A percentile compares a stretch with the other conserved stretches of the same genome.
Conservation (phyloP, 2,888 invertebrate species). For the Creontiades dilutus region DNA sequence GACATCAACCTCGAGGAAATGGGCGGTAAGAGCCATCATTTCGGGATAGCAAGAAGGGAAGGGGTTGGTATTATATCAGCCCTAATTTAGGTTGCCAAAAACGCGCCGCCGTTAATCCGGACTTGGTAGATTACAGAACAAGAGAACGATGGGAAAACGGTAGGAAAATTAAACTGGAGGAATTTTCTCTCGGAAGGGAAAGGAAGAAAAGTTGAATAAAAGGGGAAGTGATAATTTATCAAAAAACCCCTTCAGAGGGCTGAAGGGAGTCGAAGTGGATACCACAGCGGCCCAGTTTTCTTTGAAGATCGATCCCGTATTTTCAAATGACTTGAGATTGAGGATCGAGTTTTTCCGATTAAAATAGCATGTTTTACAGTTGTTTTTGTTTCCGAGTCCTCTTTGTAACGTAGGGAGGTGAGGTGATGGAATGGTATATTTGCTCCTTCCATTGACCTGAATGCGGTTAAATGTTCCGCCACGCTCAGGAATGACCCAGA, state of each 20-base stretch:
- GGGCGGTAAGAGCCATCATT: neutral
- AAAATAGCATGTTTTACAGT: too few species aligned
- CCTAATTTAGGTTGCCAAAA: neutral
- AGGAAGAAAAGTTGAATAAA: neutral
- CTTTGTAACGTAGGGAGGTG: too few species aligned
- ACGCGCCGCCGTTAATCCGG: neutral
- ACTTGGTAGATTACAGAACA: constrained; percentile 1
- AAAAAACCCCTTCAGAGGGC: neutral
- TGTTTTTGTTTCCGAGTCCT: too few species aligned
- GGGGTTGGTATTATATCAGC: neutral
- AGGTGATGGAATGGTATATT: too few species aligned
- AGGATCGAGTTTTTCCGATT: too few species aligned
- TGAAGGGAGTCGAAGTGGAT: neutral
- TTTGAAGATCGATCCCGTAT: too few species aligned
- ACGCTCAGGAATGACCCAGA: too few species aligned
- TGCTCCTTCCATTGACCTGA: too few species aligned
- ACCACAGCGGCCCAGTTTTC: too few species aligned
- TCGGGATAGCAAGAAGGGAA: neutral
- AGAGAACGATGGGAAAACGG: neutral
- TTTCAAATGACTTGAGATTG: too few species aligned
- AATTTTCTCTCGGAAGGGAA: neutral
- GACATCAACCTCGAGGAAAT: too few species aligned
- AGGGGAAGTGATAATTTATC: constrained; percentile 7
- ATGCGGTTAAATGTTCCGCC: too few species aligned
- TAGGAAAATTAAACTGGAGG: constrained; percentile 7